Percentiles rank a stretch among this genome's conserved stretches.
Conservation (phyloP, 2,888 invertebrate genomes). For the Athalia circularis region DNA sequence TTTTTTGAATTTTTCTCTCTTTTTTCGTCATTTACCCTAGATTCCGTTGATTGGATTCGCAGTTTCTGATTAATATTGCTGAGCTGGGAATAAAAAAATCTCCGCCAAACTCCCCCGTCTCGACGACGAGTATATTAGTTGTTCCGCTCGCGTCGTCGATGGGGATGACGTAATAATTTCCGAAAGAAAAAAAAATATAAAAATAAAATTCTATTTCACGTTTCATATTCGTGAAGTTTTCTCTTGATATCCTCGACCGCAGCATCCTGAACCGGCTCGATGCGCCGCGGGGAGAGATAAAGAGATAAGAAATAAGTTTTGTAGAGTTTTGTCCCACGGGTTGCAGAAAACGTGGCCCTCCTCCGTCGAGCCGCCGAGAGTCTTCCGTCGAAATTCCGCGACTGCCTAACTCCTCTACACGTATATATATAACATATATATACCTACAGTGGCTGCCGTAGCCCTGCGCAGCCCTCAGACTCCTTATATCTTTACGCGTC, state of each 20-base stretch:
- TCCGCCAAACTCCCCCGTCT: too few species aligned
- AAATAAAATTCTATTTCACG: constrained; percentile 20
- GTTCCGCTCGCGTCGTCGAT: neutral
- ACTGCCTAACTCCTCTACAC: neutral
- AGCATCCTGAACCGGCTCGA: neutral
- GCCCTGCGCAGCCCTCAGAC: neutral
- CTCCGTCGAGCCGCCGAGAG: neutral
- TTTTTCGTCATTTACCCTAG: neutral
- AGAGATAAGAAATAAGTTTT: constrained; percentile 32
- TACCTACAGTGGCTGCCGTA: neutral
- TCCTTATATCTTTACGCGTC: constrained; percentile 12
- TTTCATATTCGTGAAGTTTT: constrained; percentile 13
- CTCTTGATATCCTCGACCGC: neutral
- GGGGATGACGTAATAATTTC: constrained; percentile 12
- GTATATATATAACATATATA: neutral
- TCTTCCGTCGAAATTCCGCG: constrained; percentile 5
- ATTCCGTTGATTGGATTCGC: neutral
- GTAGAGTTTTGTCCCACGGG: constrained; percentile 25
- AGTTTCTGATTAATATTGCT: neutral
- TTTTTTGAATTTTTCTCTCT: too few species aligned
- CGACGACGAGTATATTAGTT: too few species aligned
- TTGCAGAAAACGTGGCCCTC: neutral
- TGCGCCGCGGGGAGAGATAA: constrained; percentile 20
- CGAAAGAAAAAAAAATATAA: neutral
- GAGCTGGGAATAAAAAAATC: neutral